Percentiles rank a stretch among this genome's conserved stretches.
Conservation (phyloP, 2,113 vertebrate species). For the Lota lota region DNA sequence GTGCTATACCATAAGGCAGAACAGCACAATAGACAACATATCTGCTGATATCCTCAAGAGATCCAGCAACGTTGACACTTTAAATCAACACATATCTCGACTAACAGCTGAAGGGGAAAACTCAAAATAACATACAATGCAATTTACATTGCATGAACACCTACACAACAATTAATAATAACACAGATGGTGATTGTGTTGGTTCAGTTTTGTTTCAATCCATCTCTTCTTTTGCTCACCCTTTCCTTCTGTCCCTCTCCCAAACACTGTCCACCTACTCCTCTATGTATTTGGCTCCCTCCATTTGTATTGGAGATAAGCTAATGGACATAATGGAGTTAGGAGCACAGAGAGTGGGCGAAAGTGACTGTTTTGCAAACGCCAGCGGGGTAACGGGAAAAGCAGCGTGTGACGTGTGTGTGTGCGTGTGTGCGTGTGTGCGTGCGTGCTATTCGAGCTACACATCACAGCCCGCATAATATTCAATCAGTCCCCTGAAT, state of each 20-base stretch:
- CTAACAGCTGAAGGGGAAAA: no score
- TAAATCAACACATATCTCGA: no score
- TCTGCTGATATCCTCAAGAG: no score
- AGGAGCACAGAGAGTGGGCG: constrained; percentile 15
- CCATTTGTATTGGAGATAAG: constrained; percentile 12
- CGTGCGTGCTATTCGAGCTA: no score
- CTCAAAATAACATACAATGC: no score
- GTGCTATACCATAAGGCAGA: no score
- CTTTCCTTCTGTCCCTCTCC: background rate
- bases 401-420: background rate
- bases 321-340: constrained; percentile 43
- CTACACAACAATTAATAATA: no score
- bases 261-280: background rate
- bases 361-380: constrained; percentile 2
- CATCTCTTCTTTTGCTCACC: background rate
- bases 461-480: background rate
- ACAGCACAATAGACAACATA: no score
- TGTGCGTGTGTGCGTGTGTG: background rate
- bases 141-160: no score
- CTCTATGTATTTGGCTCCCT: constrained; percentile 13
- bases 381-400: background rate
- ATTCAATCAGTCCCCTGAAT: background rate
- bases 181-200: no score
- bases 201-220: no score
- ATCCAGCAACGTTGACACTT: no score